Evolutionary conservation across 2,113 vertebrate genomes (phyloP), one percentile per base, ranked within the genome.

Genomic region (Loxodonta africana): DNA sequence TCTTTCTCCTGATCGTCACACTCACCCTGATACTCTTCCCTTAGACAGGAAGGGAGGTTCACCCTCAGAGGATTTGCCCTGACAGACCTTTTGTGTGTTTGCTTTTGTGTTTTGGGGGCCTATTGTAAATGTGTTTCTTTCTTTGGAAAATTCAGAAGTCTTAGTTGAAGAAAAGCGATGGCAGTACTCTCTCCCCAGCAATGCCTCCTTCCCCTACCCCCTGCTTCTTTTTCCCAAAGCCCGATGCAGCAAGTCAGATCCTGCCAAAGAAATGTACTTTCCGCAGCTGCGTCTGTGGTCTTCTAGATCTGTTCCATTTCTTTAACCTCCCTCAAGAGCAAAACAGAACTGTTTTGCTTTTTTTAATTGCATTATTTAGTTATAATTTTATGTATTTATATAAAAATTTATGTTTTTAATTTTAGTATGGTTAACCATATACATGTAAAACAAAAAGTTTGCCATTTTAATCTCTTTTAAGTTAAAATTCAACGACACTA

Each of bases 71-170:
- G 67, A 2, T 97, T 89, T 97, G 92, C 94, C 46, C 95, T 90
- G 94, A 86, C 97, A 97, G 94, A 96, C 97, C 98, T 97, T 94
- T 96, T 94, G 90, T 96, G 96, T 96, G 97, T 95, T 96, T 97
- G 96, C 97, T 98, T 97, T 97, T 98, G 97, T 97, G 97, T 96
- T 98, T 80, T 51, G 83, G 83, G 83, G 95, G 76, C 90, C 73
- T 85, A 81, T 63, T 90, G 76, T 97, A 90, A 96, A 93, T 83
- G 73, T 11, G 18, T 88, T 96, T 90, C 94, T 90, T 37, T n/a
- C 33, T 96, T 20, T 94, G 76, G 73, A 88, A 53, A 95, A 97
- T 97, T 97, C 78, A 97, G 69, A 86, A 88, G 26, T 86, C 97
- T 97, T 90, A 88, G 92, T 90, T 71, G 71, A 96, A 84, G 91